These are phyloP conservation scores for Baryphthengus martii DNA, from an alignment of 2,113 vertebrate genomes.

Conservation along the genomic window DNA sequence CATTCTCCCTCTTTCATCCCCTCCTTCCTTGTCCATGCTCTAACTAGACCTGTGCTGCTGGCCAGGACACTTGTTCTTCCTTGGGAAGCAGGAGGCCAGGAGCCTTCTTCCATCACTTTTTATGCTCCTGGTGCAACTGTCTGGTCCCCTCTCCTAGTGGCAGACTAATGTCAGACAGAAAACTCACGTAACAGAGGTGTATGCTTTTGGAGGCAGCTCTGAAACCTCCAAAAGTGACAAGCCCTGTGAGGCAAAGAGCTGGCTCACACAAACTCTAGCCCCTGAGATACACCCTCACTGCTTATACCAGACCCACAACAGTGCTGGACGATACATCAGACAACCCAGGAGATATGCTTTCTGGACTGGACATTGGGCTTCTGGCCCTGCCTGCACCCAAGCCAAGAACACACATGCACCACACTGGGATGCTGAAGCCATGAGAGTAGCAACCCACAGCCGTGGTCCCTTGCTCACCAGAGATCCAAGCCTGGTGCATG, in stretches of 20 bases:
- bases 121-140: neutral
- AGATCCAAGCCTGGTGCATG: neutral
- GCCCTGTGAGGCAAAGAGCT: neutral
- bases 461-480: neutral
- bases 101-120: neutral
- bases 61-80: neutral
- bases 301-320: neutral
- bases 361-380: neutral
- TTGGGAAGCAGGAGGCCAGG: neutral
- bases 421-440: neutral
- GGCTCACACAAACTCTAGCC: neutral
- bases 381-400: neutral
- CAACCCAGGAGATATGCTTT: neutral
- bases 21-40: neutral
- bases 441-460: fast-evolving
- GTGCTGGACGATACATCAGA: neutral
- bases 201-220: neutral
- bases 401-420: neutral
- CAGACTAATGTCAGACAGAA: neutral
- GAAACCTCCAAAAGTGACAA: neutral
- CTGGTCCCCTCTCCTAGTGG: neutral
- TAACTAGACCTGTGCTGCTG: neutral
- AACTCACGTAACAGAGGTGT: neutral
- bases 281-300: neutral
- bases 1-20: fast-evolving